Percentiles rank a stretch among this genome's conserved stretches.
These are phyloP conservation scores for Lampris megalopsis DNA, from an alignment of 2,113 vertebrate genomes.

Conservation along the genomic window DNA sequence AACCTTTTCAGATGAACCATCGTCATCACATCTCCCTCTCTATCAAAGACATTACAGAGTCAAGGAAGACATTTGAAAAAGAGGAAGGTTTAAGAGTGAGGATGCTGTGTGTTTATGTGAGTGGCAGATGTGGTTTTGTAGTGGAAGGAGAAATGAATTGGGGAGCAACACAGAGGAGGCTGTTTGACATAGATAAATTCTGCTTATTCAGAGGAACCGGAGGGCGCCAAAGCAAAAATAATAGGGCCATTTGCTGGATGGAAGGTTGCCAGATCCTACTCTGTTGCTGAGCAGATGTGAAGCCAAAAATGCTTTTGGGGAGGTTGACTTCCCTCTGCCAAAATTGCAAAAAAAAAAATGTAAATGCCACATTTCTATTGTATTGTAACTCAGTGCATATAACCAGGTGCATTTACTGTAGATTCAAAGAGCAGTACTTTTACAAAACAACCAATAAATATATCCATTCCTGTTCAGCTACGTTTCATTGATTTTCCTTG, in stretches of 20 bases:
- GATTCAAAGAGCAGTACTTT: slow-evolving; percentile 38
- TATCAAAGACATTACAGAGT: slow-evolving; percentile 16
- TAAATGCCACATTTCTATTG: slow-evolving; percentile 20
- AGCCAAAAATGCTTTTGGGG: slow-evolving; percentile 72
- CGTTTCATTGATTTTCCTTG: slow-evolving; percentile 54
- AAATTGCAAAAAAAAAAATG: slow-evolving; percentile 47
- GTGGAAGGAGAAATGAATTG: slow-evolving; percentile 47
- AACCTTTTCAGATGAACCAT: too few relatives aligned
- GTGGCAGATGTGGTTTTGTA: slow-evolving; percentile 19
- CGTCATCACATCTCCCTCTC: too few relatives aligned
- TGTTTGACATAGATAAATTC: slow-evolving; percentile 81
- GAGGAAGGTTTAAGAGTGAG: slow-evolving; percentile 24
- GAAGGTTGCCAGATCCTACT: slow-evolving; percentile 80
- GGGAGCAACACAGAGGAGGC: slow-evolving; percentile 67
- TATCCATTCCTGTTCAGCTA: slow-evolving; percentile 56
- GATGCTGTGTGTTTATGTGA: slow-evolving; percentile 41
- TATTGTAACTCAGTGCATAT: slow-evolving; percentile 24
- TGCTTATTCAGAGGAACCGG: slow-evolving; percentile 82
- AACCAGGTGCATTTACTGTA: slow-evolving; percentile 35
- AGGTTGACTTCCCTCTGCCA: slow-evolving; percentile 73
- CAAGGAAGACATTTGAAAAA: slow-evolving; percentile 25
- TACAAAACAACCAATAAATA: slow-evolving; percentile 57
- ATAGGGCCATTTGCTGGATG: slow-evolving; percentile 81
- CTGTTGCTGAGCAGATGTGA: slow-evolving; percentile 79
- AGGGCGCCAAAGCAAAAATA: slow-evolving; percentile 81